Conservation (phyloP, 2,797 vertebrate genomes). For the Gastrophryne carolinensis region DNA sequence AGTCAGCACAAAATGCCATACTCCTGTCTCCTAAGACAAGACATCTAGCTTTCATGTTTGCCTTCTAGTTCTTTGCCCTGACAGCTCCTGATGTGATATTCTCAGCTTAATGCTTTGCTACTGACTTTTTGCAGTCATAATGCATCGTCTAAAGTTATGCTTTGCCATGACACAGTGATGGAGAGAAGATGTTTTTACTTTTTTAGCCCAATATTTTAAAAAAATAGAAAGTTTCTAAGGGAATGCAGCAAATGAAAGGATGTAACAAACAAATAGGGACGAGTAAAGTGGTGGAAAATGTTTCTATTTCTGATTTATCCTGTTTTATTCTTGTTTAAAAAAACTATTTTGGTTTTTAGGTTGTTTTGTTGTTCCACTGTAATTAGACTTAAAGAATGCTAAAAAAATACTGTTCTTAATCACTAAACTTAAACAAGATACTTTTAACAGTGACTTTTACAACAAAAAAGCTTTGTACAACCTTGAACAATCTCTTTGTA, state of each 20-base stretch:
- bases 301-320: background rate
- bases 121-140: conserved; percentile 49
- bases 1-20: conserved; percentile 40
- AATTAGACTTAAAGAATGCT: background rate
- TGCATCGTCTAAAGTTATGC: conserved; percentile 40
- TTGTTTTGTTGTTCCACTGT: background rate
- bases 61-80: conserved; percentile 40
- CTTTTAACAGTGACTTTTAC: too few species aligned
- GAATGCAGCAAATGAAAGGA: conserved; percentile 8
- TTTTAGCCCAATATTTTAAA: conserved; percentile 47
- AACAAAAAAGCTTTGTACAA: too few species aligned
- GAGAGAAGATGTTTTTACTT: conserved; percentile 46
- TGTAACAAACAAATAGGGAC: background rate
- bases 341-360: background rate
- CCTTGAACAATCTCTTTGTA: too few species aligned
- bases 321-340: background rate
- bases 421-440: too few species aligned
- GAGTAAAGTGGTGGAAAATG: background rate
- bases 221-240: conserved; percentile 22
- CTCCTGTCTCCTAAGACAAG: conserved; percentile 40
- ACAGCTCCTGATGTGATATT: conserved; percentile 48
- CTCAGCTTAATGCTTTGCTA: conserved; percentile 46
- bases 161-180: conserved; percentile 15
- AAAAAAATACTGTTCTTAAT: too few species aligned
- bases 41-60: conserved; percentile 35